phyloP scores from a whole-genome alignment of 2,888 invertebrate species.

The Biston stratarius region DNA sequence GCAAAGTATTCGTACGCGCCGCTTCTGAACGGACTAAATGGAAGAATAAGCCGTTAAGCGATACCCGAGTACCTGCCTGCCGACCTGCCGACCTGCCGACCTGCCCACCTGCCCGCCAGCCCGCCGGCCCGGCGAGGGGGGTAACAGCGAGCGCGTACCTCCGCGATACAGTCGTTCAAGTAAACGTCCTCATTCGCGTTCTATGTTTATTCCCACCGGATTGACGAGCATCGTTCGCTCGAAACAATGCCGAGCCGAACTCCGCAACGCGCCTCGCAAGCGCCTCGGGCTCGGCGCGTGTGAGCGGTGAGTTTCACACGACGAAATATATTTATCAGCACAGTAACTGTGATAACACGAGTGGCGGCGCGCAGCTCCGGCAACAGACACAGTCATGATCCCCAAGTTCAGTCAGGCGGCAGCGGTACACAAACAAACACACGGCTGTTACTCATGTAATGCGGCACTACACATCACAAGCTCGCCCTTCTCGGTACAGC shows the following conservation, averaged over 20 bases:
- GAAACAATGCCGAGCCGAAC: neutral
- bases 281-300: too few species aligned
- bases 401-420: neutral
- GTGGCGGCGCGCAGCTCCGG: neutral
- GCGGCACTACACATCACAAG: too few species aligned
- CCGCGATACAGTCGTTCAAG: constrained; percentile 13
- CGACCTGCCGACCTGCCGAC: neutral
- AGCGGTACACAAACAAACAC: neutral
- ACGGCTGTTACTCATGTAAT: too few species aligned
- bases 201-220: constrained; percentile 15
- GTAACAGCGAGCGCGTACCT: constrained; percentile 5
- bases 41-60: constrained; percentile 53
- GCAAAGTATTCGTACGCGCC: constrained; percentile 58
- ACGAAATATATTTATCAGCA: neutral
- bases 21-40: constrained; percentile 42
- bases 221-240: constrained; percentile 8
- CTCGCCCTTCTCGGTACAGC: neutral
- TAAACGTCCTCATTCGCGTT: constrained; percentile 24
- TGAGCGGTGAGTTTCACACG: neutral
- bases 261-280: neutral
- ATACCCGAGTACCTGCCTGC: constrained; percentile 21
- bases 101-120: constrained; percentile 1
- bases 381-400: neutral
- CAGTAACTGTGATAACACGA: neutral
- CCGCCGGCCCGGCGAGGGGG: constrained; percentile 6